phyloP scores from a whole-genome alignment of 2,888 invertebrate species.

The Liopterus haemorrhoidalis region DNA sequence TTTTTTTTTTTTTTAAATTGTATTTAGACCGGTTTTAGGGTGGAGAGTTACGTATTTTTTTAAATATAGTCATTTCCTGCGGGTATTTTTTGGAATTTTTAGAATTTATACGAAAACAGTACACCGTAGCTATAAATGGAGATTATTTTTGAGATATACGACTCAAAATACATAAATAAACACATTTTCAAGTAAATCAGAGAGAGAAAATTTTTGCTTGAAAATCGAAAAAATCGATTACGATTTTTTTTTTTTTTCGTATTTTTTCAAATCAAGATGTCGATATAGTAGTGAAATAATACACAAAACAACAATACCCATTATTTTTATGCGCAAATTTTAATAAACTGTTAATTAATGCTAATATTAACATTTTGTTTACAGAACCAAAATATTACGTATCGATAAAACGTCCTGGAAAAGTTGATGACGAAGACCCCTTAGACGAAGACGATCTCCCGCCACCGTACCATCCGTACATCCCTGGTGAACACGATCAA shows the following conservation, averaged over 20 bases:
- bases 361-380: conserved; percentile 20
- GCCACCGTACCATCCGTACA: conserved; percentile 33
- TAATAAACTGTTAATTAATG: not conserved
- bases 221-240: not conserved
- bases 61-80: not conserved
- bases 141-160: too few species aligned
- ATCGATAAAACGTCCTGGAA: conserved; percentile 38
- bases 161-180: too few species aligned
- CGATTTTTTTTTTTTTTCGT: conserved; percentile 20
- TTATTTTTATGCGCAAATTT: not conserved
- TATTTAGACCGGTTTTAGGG: too few species aligned
- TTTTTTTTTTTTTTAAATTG: too few species aligned
- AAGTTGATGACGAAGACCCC: conserved; percentile 26
- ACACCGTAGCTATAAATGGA: too few species aligned
- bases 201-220: not conserved
- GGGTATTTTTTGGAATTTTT: too few species aligned
- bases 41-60: not conserved
- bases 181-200: too few species aligned
- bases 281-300: not conserved
- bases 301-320: not conserved
- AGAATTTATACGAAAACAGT: not conserved
- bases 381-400: conserved; percentile 38
- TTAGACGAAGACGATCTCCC: conserved; percentile 39
- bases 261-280: not conserved
- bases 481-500: conserved; percentile 32